Evolutionary conservation across 2,113 vertebrate species (phyloP).

Genomic region (Ophiodon elongatus): DNA sequence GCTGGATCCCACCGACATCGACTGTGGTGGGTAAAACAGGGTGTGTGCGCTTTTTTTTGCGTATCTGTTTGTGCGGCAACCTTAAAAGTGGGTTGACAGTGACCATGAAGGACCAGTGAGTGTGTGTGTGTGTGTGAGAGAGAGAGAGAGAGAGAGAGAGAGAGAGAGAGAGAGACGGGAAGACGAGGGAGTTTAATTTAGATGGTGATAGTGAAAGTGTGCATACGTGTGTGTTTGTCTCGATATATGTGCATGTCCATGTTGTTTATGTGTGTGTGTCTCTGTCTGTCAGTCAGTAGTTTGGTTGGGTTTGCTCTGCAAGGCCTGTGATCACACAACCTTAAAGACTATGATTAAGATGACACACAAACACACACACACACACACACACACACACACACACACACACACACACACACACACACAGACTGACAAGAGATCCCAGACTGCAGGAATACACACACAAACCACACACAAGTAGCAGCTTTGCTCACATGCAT

Average conservation of each 20-base stretch:
- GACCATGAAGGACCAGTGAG: background rate
- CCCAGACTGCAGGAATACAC: slow-evolving; percentile 22
- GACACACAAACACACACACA: slow-evolving; percentile 15
- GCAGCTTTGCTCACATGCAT: slow-evolving; percentile 39
- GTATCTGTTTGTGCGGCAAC: slow-evolving; percentile 8
- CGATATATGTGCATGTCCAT: slow-evolving; percentile 12
- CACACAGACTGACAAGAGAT: slow-evolving; percentile 36
- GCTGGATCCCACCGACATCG: slow-evolving; percentile 18
- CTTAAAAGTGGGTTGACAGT: slow-evolving; percentile 20
- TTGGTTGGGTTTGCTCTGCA: slow-evolving; percentile 36
- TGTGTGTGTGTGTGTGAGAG: background rate
- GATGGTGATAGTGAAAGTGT: slow-evolving; percentile 22
- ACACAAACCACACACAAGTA: slow-evolving; percentile 28
- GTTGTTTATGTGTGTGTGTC: slow-evolving; percentile 36
- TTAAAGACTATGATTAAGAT: slow-evolving; percentile 78
- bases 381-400: slow-evolving; percentile 13
- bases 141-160: background rate
- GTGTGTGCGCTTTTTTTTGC: background rate
- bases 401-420: slow-evolving; percentile 28
- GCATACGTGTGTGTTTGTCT: slow-evolving; percentile 10
- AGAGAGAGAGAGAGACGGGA: background rate
- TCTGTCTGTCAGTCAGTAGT: slow-evolving; percentile 52
- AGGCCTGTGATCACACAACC: slow-evolving; percentile 70
- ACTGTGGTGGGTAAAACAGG: slow-evolving; percentile 18
- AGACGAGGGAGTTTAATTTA: background rate